Evolutionary conservation across 1,140 invertebrate genomes (phyloP), one percentile per base, ranked within the genome.

Genomic region (Maconellicoccus hirsutus): DNA sequence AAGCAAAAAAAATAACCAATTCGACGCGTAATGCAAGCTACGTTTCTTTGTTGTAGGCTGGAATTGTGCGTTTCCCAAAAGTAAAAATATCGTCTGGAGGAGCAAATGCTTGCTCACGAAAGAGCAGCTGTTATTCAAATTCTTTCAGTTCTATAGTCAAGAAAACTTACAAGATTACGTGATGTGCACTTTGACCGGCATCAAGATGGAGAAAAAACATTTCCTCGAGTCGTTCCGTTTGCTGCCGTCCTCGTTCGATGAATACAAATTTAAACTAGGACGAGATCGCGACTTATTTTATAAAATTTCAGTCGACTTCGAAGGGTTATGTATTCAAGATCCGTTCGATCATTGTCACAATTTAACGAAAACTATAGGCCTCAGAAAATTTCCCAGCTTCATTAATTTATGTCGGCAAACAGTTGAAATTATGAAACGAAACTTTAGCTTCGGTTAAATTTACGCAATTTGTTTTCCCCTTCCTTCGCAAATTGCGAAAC

Each of bases 341-440:
- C 80, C 80, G 14, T 81, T 82, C 71, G 78, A 80, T 75, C 76
- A 81, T 27, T 79, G 77, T 42, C 79, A 81, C 70, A 82, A 82
- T 74, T 74, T 81, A 66, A 79, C 79, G 0, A 80, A 79, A 74
- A 78, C 77, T 27, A 71, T 74, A 19, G 12, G 12, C 21, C 22
- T 52, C 19, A 38, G 21, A 38, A 73, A 73, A 22, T 70, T 74
- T 25, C 25, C 69, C 2, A n/a, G 1, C 7, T 72, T 74, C 21
- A 59, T 33, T 6, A 39, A 70, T 29, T 59, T 72, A 69, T 72
- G 73, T 6, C 61, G 21, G 6, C 25, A 70, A 59, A 74, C 73
- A 4, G 19, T 26, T 8, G 59, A 70, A 27, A 59, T 70, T 4
- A 70, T 72, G 69, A 38, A 70, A 66, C 8, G 3, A 59, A 59